Evolutionary conservation across 2,113 vertebrate species (phyloP).

Genomic region (Dasyornis broadbenti): DNA sequence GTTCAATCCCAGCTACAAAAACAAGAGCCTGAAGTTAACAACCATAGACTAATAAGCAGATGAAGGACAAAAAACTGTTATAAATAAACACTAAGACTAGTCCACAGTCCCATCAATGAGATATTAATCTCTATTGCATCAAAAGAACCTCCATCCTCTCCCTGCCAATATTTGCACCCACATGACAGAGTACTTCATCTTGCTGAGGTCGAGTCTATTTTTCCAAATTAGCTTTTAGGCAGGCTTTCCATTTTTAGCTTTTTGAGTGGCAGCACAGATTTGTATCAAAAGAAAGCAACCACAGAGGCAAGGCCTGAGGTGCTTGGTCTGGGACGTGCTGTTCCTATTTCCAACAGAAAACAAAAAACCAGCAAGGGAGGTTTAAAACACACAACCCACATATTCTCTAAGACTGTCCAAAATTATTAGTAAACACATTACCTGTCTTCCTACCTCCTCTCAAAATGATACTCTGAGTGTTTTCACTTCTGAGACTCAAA

Average conservation of each 20-base stretch:
- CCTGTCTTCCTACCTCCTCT: not conserved
- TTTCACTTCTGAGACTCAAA: not conserved
- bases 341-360: not conserved
- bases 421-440: not conserved
- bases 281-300: not conserved
- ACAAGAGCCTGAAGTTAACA: not conserved
- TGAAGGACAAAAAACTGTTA: not conserved
- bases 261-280: conserved; percentile 26
- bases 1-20: not conserved
- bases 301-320: conserved; percentile 15
- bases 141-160: not conserved
- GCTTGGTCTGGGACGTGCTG: not conserved
- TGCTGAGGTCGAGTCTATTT: not conserved
- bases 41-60: not conserved
- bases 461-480: not conserved
- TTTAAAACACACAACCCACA: not conserved
- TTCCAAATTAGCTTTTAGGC: conserved; percentile 31
- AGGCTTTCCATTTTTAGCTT: conserved; percentile 22
- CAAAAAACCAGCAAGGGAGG: not conserved
- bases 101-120: not conserved
- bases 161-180: not conserved
- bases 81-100: not conserved
- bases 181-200: not conserved
- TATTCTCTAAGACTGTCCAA: not conserved
- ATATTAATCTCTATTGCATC: not conserved